Evolutionary conservation across 2,797 vertebrate species (phyloP), one percentile per base, ranked within the genome.

Genomic region (Spinus pinus): DNA sequence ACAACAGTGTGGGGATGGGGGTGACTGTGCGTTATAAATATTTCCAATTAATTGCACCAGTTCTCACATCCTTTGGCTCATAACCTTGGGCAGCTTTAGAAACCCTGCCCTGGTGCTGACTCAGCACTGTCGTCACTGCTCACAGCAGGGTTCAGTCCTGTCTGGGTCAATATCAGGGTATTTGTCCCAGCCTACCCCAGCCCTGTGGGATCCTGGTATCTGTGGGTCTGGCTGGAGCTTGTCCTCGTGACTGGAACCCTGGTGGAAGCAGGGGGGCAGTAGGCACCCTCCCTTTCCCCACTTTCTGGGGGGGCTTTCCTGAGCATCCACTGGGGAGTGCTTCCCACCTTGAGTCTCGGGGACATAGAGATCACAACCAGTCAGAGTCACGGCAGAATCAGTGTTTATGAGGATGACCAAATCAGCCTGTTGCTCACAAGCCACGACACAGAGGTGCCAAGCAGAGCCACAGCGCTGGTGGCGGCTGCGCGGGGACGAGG

Each of bases 401-500:
- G 71, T 18, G 25, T 97, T 97, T 97, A 97, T 96, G 62, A 31
- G 60, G 67, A 73, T 74, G 79, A 88, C 25, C 1, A 3, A 37
- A 57, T 62, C 77, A 87, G 87, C 69, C 47, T 1, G 0, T 60
- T 79, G 80, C 56, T 94, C 84, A 88, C 54, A 95, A 94, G 85
- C 83, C 73, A 83, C 44, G 7, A 94, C 78, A 92, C 83, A 56
- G 46, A 73, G 64, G 86, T 61, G 82, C 88, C 71, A 91, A 95
- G 86, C 56, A 1, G 69, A 84, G 57, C 80, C 58, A 41, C 42
- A 24, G 81, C 80, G 65, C 42, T 0, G 0, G 18, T 10, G 13
- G 75, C 3, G 0, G 79, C 61, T 62, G 66, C 0, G 0, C 0
- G 0, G 35, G 50, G 54, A 44, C 0, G 1, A 78, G 46, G 49